phyloP scores from a whole-genome alignment of 2,797 vertebrate genomes.

The Xerus rutilus region DNA sequence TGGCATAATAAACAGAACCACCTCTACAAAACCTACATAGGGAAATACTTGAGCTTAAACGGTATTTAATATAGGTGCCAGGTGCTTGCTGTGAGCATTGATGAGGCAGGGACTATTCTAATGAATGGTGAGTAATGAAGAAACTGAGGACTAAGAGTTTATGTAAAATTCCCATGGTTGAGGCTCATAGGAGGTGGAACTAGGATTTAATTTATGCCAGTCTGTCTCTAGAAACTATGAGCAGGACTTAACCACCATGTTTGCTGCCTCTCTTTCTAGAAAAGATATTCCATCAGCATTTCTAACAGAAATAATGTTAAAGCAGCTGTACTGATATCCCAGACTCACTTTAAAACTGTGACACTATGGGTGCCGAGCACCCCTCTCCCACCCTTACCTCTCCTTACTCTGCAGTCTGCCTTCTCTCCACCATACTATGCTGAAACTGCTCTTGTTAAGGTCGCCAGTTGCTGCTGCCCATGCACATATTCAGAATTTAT shows the following conservation, averaged over 20 bases:
- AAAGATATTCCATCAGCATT: not conserved
- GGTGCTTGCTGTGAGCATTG: not conserved
- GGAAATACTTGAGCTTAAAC: not conserved
- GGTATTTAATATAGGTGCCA: not conserved
- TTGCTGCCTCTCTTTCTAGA: not conserved
- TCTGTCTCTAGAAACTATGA: not conserved
- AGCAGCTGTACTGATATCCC: not conserved
- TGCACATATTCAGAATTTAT: not conserved
- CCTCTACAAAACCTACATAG: not conserved
- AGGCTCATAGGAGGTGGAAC: not conserved
- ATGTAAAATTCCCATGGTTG: not conserved
- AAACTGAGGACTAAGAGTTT: not conserved
- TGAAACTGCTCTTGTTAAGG: not conserved
- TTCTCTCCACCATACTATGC: not conserved
- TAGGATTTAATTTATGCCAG: not conserved
- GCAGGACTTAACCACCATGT: not conserved
- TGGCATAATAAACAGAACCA: not conserved
- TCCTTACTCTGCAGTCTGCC: not conserved
- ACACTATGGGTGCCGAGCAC: not conserved
- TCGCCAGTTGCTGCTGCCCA: too few species aligned
- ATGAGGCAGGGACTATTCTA: not conserved
- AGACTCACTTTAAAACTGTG: not conserved
- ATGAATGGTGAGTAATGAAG: not conserved
- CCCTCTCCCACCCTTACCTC: not conserved
- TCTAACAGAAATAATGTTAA: not conserved